Conservation (phyloP, 2,797 vertebrate genomes). For the Phalanger gymnotis region DNA sequence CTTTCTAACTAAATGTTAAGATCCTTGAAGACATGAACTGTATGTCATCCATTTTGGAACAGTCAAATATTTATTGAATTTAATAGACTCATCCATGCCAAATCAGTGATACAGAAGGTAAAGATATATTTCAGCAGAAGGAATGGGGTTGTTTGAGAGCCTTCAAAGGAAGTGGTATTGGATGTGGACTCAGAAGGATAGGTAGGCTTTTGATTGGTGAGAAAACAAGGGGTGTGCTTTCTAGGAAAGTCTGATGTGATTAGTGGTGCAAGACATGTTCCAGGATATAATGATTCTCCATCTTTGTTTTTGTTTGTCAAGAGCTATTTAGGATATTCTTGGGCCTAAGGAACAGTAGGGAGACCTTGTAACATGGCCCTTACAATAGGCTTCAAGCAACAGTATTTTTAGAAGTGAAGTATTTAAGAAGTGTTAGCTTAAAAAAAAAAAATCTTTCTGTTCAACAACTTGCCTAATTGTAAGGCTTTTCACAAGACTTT, state of each 20-base stretch:
- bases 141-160: background rate
- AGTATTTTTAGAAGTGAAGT: background rate
- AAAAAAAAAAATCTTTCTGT: background rate
- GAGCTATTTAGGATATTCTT: background rate
- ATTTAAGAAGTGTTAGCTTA: background rate
- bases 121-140: background rate
- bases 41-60: background rate
- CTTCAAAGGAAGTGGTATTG: background rate
- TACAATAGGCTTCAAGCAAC: background rate
- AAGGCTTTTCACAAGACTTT: background rate
- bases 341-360: background rate
- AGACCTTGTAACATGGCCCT: background rate
- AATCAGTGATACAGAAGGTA: background rate
- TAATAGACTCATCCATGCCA: background rate
- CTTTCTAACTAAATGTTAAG: background rate
- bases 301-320: background rate
- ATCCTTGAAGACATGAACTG: background rate
- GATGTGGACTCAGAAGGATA: background rate
- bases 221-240: background rate
- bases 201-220: background rate
- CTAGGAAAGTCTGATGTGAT: background rate
- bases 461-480: background rate
- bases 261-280: background rate
- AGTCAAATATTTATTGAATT: background rate
- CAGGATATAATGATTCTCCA: background rate